Evolutionary conservation across 2,113 vertebrate genomes (phyloP).

Genomic region (Gymnarchus niloticus): DNA sequence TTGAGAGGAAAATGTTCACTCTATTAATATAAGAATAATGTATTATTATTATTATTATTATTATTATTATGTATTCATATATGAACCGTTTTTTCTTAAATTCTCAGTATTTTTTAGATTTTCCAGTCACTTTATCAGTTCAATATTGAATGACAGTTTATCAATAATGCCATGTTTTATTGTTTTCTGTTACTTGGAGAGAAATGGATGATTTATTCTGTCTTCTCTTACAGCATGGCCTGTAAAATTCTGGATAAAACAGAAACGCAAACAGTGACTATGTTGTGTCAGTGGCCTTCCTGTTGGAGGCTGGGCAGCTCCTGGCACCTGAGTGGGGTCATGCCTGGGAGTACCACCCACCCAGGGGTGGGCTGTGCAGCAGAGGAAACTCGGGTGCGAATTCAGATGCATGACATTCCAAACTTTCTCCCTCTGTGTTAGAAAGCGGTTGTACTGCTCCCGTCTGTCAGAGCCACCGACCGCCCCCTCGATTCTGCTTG

Average conservation of each 20-base stretch:
- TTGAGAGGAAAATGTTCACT: neutral
- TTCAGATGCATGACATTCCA: neutral
- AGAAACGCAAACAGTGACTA: neutral
- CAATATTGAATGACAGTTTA: neutral
- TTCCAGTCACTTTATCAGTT: neutral
- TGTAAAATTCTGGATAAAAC: neutral
- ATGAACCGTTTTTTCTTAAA: neutral
- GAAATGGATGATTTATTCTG: neutral
- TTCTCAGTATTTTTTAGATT: neutral
- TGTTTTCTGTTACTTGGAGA: neutral
- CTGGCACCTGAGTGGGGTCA: neutral
- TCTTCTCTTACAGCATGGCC: constrained; percentile 32
- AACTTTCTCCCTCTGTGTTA: neutral
- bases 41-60: neutral
- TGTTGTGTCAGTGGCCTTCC: neutral
- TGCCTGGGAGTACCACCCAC: no score
- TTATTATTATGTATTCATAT: no score
- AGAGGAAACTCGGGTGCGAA: neutral
- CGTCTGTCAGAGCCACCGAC: neutral
- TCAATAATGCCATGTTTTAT: constrained; percentile 3
- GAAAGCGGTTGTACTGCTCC: neutral
- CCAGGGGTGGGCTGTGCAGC: neutral
- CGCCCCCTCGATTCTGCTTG: neutral
- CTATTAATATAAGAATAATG: neutral
- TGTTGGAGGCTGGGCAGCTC: neutral